A percentile compares a stretch with the other conserved stretches of the same genome.
Evolutionary conservation across 2,113 vertebrate species (phyloP).

Genomic region (Boleophthalmus pectinirostris): DNA sequence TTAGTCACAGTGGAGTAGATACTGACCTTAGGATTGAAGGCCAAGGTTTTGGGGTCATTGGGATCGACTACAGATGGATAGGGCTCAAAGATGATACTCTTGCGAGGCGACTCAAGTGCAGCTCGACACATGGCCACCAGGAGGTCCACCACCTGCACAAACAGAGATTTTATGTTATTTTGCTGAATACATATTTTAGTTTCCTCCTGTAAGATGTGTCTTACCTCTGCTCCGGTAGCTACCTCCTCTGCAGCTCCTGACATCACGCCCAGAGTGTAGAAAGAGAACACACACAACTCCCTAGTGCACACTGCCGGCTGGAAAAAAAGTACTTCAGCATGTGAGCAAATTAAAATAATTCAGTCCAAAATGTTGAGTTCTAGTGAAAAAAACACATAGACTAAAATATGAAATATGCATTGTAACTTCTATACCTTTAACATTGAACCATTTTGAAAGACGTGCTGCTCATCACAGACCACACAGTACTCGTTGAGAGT

Average conservation of each 20-base stretch:
- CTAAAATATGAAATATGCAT: not conserved
- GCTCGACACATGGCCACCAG: conserved; percentile 98
- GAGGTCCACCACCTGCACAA: conserved; percentile 90
- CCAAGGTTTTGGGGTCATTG: conserved; percentile 96
- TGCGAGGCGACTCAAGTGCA: conserved; percentile 94
- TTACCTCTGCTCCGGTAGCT: conserved; percentile 96
- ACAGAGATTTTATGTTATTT: not conserved
- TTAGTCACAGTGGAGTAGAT: conserved; percentile 5
- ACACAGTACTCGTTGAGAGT: conserved; percentile 98
- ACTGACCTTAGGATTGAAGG: conserved; percentile 97
- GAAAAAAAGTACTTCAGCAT: not conserved
- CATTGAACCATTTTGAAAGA: conserved; percentile 99
- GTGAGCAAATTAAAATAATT: not conserved
- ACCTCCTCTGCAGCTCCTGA: conserved; percentile 97
- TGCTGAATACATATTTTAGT: not conserved
- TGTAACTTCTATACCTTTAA: conserved; percentile 84
- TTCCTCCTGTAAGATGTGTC: not conserved
- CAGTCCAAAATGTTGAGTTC: not conserved
- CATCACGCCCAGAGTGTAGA: conserved; percentile 98
- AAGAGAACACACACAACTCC: conserved; percentile 97
- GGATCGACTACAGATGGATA: conserved; percentile 98
- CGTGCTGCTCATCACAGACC: conserved; percentile 98
- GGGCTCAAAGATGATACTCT: conserved; percentile 99
- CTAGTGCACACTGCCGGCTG: conserved; percentile 97
- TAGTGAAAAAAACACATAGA: not conserved